Base-by-base conservation (phyloP, 2,797 vertebrate genomes). In the Melanitta fusca region DNA sequence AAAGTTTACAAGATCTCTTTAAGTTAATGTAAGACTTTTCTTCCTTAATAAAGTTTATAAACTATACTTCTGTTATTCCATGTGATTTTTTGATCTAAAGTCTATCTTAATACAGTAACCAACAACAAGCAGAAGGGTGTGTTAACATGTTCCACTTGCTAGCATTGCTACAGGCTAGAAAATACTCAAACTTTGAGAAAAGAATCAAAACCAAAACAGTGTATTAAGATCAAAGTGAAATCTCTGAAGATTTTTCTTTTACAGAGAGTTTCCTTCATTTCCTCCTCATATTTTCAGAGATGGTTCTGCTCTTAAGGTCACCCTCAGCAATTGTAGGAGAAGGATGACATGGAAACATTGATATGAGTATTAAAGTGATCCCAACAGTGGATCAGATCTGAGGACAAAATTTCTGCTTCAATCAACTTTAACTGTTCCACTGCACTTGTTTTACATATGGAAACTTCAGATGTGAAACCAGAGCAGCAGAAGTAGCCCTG, bases 171-270 rank as follows among this genome's bases (percentile, higher is more conserved):
- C 58, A 86, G 91, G 89, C 79, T 32, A 91, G 73, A 96, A 93
- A 96, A 94, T 88, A 87, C 51, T 73, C 91, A 90, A 83, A 82
- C 95, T 95, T 95, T 34, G 86, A 17, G 73, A 96, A 96, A 94
- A 80, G 83, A 51, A 88, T 45, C 10, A 91, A 94, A 93, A n/a
- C 65, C 89, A 91, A 95, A 97, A 97, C 95, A 95, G 87, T 62
- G 58, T 81, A 66, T 84, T 73, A 86, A 95, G 81, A 95, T 96
- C 89, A 96, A 97, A 96, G 65, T 41, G 47, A 94, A 91, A 34
- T 70, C 27, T 58, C 65, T 74, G 73, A 89, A 49, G 36, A 83
- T 60, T 82, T 95, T 88, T 82, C 75, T 73, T 82, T 89, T 43
- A 57, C 27, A 49, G 73, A 83, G 30, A 74, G 61, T 80, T 88